A percentile compares a stretch with the other conserved stretches of the same genome.
These are phyloP conservation scores for Epinephelus malabaricus DNA, from an alignment of 2,797 vertebrate species.

Conservation along the genomic window DNA sequence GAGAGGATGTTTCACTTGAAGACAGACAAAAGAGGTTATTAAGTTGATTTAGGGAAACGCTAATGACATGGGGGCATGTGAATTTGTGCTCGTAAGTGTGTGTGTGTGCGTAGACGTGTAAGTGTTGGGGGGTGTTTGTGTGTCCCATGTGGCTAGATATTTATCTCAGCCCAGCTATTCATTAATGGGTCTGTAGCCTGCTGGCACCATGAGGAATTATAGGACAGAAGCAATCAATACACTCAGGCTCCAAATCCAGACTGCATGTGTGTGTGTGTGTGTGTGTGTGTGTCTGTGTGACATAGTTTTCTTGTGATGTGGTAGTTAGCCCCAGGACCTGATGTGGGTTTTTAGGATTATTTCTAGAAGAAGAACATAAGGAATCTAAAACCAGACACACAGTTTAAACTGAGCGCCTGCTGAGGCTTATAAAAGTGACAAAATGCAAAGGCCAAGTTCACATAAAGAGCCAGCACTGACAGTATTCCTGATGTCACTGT, in stretches of 20 bases:
- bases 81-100: slow-evolving; percentile 6
- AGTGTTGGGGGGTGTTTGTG: slow-evolving; percentile 9
- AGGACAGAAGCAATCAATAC: slow-evolving; percentile 71
- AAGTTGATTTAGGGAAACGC: slow-evolving; percentile 37
- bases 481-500: not conserved
- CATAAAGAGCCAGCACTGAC: not conserved
- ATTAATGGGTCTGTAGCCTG: slow-evolving; percentile 69
- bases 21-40: slow-evolving; percentile 26
- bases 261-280: not conserved
- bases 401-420: not conserved
- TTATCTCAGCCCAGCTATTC: slow-evolving; percentile 65
- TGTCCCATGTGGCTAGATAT: slow-evolving; percentile 54
- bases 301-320: slow-evolving; percentile 42
- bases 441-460: not conserved
- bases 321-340: slow-evolving; percentile 32
- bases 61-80: slow-evolving; percentile 12
- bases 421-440: slow-evolving; percentile 1
- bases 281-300: slow-evolving; percentile 15
- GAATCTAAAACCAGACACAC: slow-evolving; percentile 12
- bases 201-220: slow-evolving; percentile 70
- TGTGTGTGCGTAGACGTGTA: not conserved
- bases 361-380: slow-evolving; percentile 34
- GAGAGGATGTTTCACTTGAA: slow-evolving; percentile 15
- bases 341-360: slow-evolving; percentile 43
- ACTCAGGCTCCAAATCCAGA: slow-evolving; percentile 39